Evolutionary conservation across 2,113 vertebrate genomes (phyloP), one percentile per base, ranked within the genome.

Genomic region (Lepisosteus osseus): DNA sequence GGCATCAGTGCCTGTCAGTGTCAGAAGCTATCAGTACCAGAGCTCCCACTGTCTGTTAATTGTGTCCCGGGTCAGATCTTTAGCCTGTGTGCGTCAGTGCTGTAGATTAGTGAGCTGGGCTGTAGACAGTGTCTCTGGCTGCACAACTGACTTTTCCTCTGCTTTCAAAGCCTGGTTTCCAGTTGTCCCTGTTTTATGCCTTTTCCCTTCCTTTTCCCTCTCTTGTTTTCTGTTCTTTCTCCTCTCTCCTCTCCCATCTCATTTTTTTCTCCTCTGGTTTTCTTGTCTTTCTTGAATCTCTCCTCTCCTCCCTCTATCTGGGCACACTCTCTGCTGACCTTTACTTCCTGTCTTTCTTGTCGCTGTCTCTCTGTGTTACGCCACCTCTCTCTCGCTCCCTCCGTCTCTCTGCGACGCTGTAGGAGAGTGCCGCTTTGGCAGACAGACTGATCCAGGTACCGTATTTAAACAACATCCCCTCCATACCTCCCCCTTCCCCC

Each of bases 401-500:
- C 42, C 45, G 57, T 72, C 67, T 78, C 74, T 65, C 61, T 54
- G 43, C 78, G 78, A 77, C 77, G 47, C 78, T 88, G 83, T 91
- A 98, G 96, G 96, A 98, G 89, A 98, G 95, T 78, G 95, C 96
- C 81, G 95, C 96, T 90, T 90, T 98, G 88, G 96, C 96, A 90
- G 96, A 98, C 92, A 95, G 95, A 85, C 93, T 98, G 85, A 98
- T 98, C 85, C 96, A 98, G 95, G 96, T 98, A 98, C 84, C 79
- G 92, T 93, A 88, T 69, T 77, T 71, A 74, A 6, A 74, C 76
- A 80, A 69, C 74, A 72, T 68, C 57, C 76, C 1, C 6, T 77
- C 75, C 42, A 56, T 42, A 11, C 54, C 56, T 74, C 63, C 79
- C 70, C 69, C 71, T 55, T 45, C 13, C 66, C 74, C 68, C 54